Evolutionary conservation across 1,140 invertebrate species (phyloP).

Genomic region (Coenobita brevimanus): DNA sequence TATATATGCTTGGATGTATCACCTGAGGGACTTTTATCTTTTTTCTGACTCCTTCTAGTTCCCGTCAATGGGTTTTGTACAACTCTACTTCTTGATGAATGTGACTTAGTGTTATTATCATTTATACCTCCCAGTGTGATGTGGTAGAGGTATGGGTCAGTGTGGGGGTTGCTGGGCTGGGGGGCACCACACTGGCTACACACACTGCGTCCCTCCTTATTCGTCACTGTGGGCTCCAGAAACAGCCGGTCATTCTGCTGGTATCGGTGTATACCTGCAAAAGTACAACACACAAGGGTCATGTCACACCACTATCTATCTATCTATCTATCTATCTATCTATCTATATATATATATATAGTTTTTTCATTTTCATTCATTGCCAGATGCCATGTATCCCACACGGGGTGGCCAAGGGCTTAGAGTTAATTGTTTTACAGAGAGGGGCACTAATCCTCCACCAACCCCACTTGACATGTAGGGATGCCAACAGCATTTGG

Average conservation of each 20-base stretch:
- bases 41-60: background rate
- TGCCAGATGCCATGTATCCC: too few relatives aligned
- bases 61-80: background rate
- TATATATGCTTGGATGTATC: conserved; percentile 26
- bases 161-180: conserved; percentile 2
- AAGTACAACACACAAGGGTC: background rate
- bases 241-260: conserved; percentile 46
- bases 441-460: too few relatives aligned
- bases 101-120: background rate
- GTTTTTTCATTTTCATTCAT: too few relatives aligned
- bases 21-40: background rate
- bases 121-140: conserved; percentile 44
- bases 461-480: too few relatives aligned
- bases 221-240: conserved; percentile 31
- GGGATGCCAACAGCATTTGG: too few relatives aligned
- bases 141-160: conserved; percentile 40
- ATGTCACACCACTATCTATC: too few relatives aligned
- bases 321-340: too few relatives aligned
- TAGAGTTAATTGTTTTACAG: too few relatives aligned
- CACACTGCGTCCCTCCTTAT: conserved; percentile 23
- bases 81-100: background rate
- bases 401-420: too few relatives aligned
- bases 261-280: conserved; percentile 47
- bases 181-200: conserved; percentile 34
- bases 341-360: too few relatives aligned